Base-by-base conservation (phyloP, 2,113 vertebrate genomes). In the Lophius piscatorius region DNA sequence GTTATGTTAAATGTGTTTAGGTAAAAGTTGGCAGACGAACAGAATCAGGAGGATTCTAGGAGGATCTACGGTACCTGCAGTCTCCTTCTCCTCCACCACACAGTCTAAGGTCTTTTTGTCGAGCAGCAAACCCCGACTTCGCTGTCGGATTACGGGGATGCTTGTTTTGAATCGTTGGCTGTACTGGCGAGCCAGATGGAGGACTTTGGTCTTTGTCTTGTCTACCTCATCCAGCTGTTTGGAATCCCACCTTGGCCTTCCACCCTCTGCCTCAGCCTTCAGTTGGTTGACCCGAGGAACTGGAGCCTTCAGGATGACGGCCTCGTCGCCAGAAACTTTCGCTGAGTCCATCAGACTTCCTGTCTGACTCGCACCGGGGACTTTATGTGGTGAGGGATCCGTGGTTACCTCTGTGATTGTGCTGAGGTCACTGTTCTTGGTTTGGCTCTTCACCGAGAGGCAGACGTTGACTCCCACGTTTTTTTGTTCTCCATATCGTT, bases 161-260 rank as follows among this genome's bases (percentile, higher is more conserved):
- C 54, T 84, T 29, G 66, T 87, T 86, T 93, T 95, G 66, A 95
- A 91, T 21, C 92, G 86, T 59, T 96, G 94, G 84, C 94, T 97
- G 84, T 94, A 98, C 61, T 93, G 93, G 7, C 94, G 92, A 0
- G 94, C 95, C 76, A 98, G 85, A 74, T 94, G 26, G 26, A 28
- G 26, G 26, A 28, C 26, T 4, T 8, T 28, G 76, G 86, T 94
- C 71, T 91, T 87, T 0, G 39, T 36, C 21, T 49, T 58, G 51
- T 90, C 83, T 1, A 1, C 16, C 0, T 87, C 70, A 0, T 82
- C 74, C 29, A 4, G 22, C 12, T 55, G 62, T n/a, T 73, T 31
- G 3, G 35, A 20, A 9, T 33, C 40, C 8, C 56, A 34, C 0
- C 21, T n/a, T 3, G 67, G 22, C 22, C 70, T 4, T 0, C 70